Conservation (phyloP, 2,113 vertebrate genomes). For the Asarcornis scutulata region DNA sequence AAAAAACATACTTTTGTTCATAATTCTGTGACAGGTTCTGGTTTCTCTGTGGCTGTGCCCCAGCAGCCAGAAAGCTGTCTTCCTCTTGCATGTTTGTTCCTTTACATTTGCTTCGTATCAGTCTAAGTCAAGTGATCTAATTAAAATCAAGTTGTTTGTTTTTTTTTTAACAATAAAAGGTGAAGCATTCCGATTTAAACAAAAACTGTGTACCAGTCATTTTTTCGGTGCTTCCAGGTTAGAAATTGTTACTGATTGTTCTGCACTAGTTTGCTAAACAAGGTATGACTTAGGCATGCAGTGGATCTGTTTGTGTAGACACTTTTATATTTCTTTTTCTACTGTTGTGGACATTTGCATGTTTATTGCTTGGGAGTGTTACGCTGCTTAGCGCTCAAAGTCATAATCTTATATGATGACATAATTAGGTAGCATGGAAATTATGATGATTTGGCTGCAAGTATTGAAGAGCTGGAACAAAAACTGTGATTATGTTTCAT, state of each 20-base stretch:
- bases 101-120: background rate
- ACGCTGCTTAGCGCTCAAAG: background rate
- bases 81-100: background rate
- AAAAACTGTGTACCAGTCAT: background rate
- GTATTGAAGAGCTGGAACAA: constrained; percentile 16
- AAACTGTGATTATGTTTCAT: background rate
- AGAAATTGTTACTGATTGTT: background rate
- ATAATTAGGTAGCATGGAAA: background rate
- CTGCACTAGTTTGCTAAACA: background rate
- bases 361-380: constrained; percentile 21
- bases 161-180: background rate
- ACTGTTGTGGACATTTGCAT: background rate
- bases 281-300: background rate
- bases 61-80: background rate
- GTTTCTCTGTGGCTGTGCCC: background rate
- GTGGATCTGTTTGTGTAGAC: background rate
- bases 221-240: background rate
- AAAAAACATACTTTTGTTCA: background rate
- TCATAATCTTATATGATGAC: background rate
- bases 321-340: background rate
- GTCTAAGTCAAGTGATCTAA: background rate
- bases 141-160: background rate
- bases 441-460: constrained; percentile 19
- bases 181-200: background rate
- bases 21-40: background rate